Evolutionary conservation across 2,113 vertebrate genomes (phyloP).

Genomic region (Plecotus auritus): DNA sequence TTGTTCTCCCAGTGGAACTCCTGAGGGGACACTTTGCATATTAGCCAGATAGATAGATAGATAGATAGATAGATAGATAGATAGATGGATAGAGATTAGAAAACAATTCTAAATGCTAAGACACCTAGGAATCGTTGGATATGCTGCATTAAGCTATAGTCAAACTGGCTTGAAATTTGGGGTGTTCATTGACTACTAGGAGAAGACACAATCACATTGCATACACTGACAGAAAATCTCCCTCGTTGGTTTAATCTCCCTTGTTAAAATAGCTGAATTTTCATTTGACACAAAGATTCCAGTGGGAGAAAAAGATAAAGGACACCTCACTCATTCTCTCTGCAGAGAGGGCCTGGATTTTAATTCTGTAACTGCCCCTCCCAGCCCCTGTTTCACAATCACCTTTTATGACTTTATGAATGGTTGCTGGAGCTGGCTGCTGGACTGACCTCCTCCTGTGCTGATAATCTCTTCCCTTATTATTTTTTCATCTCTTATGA

Average conservation of each 20-base stretch:
- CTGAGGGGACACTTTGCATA: no score
- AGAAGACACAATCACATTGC: neutral
- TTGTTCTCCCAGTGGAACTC: no score
- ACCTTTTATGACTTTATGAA: neutral
- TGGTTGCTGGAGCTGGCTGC: neutral
- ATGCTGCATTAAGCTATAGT: neutral
- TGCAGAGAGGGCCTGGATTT: neutral
- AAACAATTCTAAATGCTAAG: neutral
- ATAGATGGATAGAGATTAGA: no score
- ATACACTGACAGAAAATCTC: neutral
- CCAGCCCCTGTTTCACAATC: neutral
- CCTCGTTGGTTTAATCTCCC: neutral
- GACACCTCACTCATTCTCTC: neutral
- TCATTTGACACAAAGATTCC: neutral
- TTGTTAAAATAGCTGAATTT: constrained; percentile 8
- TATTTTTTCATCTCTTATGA: constrained; percentile 1
- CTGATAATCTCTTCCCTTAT: neutral
- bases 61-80: no score
- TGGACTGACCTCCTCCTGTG: neutral
- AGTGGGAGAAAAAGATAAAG: neutral
- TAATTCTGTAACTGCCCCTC: neutral
- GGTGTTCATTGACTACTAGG: neutral
- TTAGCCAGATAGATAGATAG: no score
- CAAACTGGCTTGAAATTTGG: neutral
- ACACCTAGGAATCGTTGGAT: neutral